Base-by-base conservation (phyloP, 2,888 invertebrate genomes). In the Cartodere bifasciata region DNA sequence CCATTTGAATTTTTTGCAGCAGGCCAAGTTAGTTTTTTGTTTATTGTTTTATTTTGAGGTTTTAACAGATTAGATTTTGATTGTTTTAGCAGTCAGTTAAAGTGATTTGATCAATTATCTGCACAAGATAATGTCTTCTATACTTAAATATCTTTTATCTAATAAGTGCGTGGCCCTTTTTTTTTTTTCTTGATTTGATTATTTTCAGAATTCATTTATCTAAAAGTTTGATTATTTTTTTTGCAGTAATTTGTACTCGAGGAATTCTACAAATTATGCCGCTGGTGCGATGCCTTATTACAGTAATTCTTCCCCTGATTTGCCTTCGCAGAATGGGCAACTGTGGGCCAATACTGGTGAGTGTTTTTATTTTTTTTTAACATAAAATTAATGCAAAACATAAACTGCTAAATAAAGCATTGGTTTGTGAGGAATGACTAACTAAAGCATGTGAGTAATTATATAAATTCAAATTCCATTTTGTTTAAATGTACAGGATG, bases 291-390 rank as follows among this genome's bases (percentile, higher is more conserved):
- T 50, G 44, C 50, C 52, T 36, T 52, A 51, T 29, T 56, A 55
- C 35, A 49, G 49, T 22, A 47, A 45, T 6, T 52, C 50, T 28
- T 57, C 58, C 4, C 55, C 56, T 2, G 56, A 56, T 41, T 20
- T 55, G 32, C 48, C 48, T 12, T 43, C 49, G 3, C 55, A 55
- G 37, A 35, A 49, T 3, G 38, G 51, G 23, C 54, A 54, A 38
- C 32, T 56, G 28, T 58, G 58, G 58, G 47, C 50, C 17, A 58
- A 56, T 45, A 45, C 54, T 37, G 56, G 58, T 58, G 42, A 47
- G 52, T 47, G 24, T 28, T 29, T 28, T 29, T 16, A 24, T 29
- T 22, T 29, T 21, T 28, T 16, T 24, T 26, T 28, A 23, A 5
- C 21, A 14, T 12, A n/a, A n/a, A n/a, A n/a, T n/a, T n/a, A n/a